Conservation (phyloP, 2,888 invertebrate species). For the Sussaba pulchella region DNA sequence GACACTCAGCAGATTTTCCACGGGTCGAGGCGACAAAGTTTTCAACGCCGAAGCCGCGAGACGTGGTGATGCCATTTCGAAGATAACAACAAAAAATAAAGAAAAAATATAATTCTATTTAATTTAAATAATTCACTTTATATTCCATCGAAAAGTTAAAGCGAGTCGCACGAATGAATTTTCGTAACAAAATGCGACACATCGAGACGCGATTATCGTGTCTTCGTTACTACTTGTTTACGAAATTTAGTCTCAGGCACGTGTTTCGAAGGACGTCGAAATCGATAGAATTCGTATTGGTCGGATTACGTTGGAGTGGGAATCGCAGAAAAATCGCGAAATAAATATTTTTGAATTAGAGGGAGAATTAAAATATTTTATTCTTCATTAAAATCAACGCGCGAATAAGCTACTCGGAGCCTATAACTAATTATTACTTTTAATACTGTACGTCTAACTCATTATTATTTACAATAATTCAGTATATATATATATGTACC, state of each 20-base stretch:
- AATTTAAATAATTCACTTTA: neutral
- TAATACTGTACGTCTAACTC: conserved; percentile 83
- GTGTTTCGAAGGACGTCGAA: conserved; percentile 26
- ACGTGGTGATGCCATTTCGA: conserved; percentile 76
- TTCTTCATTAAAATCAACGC: conserved; percentile 79
- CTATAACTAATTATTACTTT: conserved; percentile 81
- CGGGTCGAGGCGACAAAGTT: conserved; percentile 72
- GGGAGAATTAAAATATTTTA: conserved; percentile 78
- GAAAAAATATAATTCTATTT: too few relatives aligned
- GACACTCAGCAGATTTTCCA: conserved; percentile 64
- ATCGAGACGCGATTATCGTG: conserved; percentile 10
- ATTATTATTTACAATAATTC: conserved; percentile 80
- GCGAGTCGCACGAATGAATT: conserved; percentile 6
- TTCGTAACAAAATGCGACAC: conserved; percentile 13
- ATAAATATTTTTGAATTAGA: conserved; percentile 50
- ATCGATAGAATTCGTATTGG: neutral
- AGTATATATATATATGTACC: conserved; percentile 6
- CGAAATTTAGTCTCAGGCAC: conserved; percentile 10
- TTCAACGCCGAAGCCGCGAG: conserved; percentile 69
- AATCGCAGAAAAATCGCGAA: conserved; percentile 13
- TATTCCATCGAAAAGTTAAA: conserved; percentile 19
- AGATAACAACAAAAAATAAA: conserved; percentile 5
- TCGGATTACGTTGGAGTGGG: neutral
- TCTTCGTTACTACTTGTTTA: conserved; percentile 4
- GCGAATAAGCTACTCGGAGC: conserved; percentile 76